A percentile compares a stretch with the other conserved stretches of the same genome.
Evolutionary conservation across 2,113 vertebrate species (phyloP).

Genomic region (Nibea albiflora): DNA sequence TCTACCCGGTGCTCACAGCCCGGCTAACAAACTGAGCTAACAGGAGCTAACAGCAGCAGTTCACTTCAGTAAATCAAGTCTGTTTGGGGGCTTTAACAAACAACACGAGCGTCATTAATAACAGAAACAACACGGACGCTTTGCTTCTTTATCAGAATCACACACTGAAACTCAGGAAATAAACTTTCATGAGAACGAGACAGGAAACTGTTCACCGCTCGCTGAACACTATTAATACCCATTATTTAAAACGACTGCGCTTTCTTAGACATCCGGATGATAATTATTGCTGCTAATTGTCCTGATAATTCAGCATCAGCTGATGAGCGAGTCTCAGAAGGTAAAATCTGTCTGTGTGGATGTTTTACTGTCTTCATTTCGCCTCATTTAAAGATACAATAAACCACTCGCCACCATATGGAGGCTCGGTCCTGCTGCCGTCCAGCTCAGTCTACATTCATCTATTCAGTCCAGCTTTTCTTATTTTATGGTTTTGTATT

Average conservation of each 20-base stretch:
- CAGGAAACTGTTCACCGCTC: neutral
- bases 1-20: no score
- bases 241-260: neutral
- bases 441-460: no score
- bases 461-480: no score
- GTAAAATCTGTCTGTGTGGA: neutral
- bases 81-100: no score
- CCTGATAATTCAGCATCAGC: slow-evolving; percentile 8
- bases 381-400: neutral
- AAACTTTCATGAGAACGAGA: neutral
- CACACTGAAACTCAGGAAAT: neutral
- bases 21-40: no score
- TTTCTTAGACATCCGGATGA: neutral
- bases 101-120: neutral
- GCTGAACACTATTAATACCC: neutral
- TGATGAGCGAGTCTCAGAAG: neutral
- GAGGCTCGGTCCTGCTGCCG: neutral
- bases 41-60: no score
- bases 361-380: neutral
- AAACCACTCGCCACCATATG: neutral
- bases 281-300: slow-evolving; percentile 12
- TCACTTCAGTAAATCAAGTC: no score
- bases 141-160: neutral
- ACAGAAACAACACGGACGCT: neutral
- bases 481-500: no score